Conservation (phyloP, 2,888 invertebrate genomes). For the Drosophila borealis region DNA sequence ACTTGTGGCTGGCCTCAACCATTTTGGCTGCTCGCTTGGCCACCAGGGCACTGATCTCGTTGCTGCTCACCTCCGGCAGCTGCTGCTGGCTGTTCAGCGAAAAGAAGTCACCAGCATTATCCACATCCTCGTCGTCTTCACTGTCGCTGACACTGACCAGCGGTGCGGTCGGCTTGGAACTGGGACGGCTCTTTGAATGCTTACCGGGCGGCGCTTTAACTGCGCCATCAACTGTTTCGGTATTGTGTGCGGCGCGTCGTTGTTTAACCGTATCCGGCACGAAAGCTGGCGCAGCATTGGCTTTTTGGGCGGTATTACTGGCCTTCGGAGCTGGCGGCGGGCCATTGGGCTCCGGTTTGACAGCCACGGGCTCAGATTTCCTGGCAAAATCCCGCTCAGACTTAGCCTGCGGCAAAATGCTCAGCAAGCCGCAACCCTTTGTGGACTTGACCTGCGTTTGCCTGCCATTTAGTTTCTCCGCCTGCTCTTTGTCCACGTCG, state of each 20-base stretch:
- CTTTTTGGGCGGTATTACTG: background rate
- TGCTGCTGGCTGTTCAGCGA: slow-evolving; percentile 84
- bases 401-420: slow-evolving; percentile 89
- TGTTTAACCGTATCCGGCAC: slow-evolving; percentile 85
- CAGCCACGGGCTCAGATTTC: slow-evolving; percentile 13
- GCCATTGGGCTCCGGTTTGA: background rate
- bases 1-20: slow-evolving; percentile 72
- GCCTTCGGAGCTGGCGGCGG: background rate
- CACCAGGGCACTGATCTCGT: slow-evolving; percentile 83
- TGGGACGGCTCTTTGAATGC: background rate
- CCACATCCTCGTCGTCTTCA: slow-evolving; percentile 86
- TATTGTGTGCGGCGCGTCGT: slow-evolving; percentile 82
- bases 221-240: slow-evolving; percentile 79
- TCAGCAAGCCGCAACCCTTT: slow-evolving; percentile 86
- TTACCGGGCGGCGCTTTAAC: slow-evolving; percentile 12
- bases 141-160: slow-evolving; percentile 83
- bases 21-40: slow-evolving; percentile 83
- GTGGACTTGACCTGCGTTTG: slow-evolving; percentile 16
- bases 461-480: slow-evolving; percentile 58
- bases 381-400: slow-evolving; percentile 78
- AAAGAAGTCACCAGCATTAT: slow-evolving; percentile 79
- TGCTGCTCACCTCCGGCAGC: slow-evolving; percentile 85
- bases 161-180: slow-evolving; percentile 64
- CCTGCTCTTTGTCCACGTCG: slow-evolving; percentile 77
- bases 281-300: slow-evolving; percentile 61